Base-by-base conservation (phyloP, 2,797 vertebrate genomes). In the Lophius americanus region DNA sequence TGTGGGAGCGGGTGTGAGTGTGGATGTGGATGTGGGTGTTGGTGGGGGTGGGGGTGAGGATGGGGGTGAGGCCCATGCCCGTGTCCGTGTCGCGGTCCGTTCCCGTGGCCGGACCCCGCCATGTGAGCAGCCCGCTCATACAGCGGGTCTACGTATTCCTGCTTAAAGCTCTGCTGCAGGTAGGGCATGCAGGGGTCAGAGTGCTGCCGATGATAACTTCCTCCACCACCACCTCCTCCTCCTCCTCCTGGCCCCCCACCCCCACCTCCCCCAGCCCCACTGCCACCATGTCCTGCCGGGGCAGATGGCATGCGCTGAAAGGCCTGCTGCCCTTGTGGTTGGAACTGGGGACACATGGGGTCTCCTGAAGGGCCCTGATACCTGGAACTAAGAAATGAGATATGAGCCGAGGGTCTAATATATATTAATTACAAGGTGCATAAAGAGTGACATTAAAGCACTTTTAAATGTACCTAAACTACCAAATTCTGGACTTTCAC, bases 151-250 rank as follows among this genome's bases (percentile, higher is more conserved):
- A 96, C 87, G 76, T 94, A 97, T 80, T 99, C 97, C 77, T 96
- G 96, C 74, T 99, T 99, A 92, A 98, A 98, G 92, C 90, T 95
- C 88, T 97, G 97, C 11, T 91, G 94, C 64, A 95, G 91, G 87
- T 95, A 97, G 14, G 95, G 95, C 67, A 95, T 89, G 89, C 95
- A 95, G 78, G 95, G 93, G 82, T 98, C 94, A 0, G 95, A 93
- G 87, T 96, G 91, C 78, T 95, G 97, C 73, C 85, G 92, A 60
- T 95, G 95, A 85, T 94, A 98, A 43, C 76, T 82, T 0, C 78
- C 86, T 0, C 77, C 77, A 0, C 79, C 79, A 0, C 75, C 70
- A 0, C 77, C 70, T 0, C 76, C 78, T 0, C 85, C 80, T 0
- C 84, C 88, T 0, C 89, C 89, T 0, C 85, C 88, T 0, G 84